Conservation (phyloP, 2,113 vertebrate genomes). For the Pyxicephalus adspersus region DNA sequence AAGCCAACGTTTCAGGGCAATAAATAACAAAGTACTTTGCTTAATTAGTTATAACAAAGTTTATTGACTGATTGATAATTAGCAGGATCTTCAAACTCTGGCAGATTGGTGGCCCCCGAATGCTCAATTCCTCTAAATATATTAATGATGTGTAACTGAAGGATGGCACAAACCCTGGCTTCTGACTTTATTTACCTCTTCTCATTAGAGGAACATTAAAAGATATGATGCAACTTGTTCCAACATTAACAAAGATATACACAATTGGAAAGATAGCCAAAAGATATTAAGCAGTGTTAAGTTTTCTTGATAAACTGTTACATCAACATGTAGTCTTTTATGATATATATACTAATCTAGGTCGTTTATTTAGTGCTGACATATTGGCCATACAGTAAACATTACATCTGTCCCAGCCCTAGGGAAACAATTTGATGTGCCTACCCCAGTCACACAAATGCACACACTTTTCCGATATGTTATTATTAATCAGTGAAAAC, state of each 20-base stretch:
- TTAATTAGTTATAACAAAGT: slow-evolving; percentile 39
- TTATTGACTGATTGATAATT: slow-evolving; percentile 28
- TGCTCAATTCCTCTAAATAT: slow-evolving; percentile 1
- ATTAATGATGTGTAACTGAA: neutral
- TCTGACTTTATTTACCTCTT: neutral
- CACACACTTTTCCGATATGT: too few relatives aligned
- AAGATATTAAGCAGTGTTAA: too few relatives aligned
- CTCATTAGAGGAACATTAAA: neutral
- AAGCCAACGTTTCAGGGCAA: neutral
- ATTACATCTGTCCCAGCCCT: too few relatives aligned
- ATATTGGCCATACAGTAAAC: too few relatives aligned
- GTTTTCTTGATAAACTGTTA: too few relatives aligned
- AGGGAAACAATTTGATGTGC: too few relatives aligned
- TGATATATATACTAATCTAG: too few relatives aligned
- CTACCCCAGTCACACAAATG: too few relatives aligned
- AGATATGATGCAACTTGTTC: neutral
- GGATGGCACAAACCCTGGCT: neutral
- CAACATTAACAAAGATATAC: too few relatives aligned
- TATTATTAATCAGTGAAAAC: too few relatives aligned
- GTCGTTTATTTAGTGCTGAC: too few relatives aligned
- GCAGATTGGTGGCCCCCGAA: neutral
- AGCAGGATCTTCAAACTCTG: slow-evolving; percentile 3
- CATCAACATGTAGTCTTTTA: too few relatives aligned
- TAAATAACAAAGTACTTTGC: slow-evolving; percentile 13
- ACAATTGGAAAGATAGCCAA: neutral